phyloP scores from a whole-genome alignment of 2,888 invertebrate species.

The Odontomyia ornata region DNA sequence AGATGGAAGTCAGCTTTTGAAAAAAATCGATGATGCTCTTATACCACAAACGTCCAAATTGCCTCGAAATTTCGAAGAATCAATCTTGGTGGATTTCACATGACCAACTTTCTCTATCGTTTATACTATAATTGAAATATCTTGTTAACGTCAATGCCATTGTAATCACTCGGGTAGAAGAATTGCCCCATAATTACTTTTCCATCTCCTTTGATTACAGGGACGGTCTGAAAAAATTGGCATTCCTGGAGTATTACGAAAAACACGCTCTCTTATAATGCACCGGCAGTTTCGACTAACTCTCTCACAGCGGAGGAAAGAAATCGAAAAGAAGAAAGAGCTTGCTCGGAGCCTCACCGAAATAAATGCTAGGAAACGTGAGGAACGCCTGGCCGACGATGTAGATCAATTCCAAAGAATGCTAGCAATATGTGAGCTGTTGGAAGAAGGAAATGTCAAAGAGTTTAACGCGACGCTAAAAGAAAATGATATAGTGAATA shows the following conservation, averaged over 20 bases:
- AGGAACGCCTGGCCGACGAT: conserved; percentile 85
- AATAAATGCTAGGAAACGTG: no score
- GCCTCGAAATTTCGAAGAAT: no score
- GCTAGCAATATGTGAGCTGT: conserved; percentile 77
- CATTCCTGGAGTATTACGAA: conserved; percentile 82
- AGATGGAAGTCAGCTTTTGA: no score
- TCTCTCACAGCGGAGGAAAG: conserved; percentile 74
- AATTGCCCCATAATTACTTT: conserved; percentile 83
- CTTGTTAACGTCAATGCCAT: no score
- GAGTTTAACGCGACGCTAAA: no score
- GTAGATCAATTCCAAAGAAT: conserved; percentile 85
- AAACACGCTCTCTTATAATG: conserved; percentile 82
- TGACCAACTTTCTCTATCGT: no score
- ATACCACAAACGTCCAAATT: no score
- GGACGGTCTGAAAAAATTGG: conserved; percentile 82
- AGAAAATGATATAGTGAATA: conserved; percentile 77
- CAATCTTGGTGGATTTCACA: no score
- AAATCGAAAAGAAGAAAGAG: conserved; percentile 86
- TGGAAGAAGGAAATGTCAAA: conserved; percentile 78
- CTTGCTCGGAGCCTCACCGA: conserved; percentile 82
- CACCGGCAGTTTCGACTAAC: conserved; percentile 63
- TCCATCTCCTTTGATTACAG: conserved; percentile 81
- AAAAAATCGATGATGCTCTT: no score
- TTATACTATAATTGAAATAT: no score
- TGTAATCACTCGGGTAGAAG: no score